Evolutionary conservation across 2,888 invertebrate genomes (phyloP), one percentile per base, ranked within the genome.

Genomic region (Belgica antarctica): DNA sequence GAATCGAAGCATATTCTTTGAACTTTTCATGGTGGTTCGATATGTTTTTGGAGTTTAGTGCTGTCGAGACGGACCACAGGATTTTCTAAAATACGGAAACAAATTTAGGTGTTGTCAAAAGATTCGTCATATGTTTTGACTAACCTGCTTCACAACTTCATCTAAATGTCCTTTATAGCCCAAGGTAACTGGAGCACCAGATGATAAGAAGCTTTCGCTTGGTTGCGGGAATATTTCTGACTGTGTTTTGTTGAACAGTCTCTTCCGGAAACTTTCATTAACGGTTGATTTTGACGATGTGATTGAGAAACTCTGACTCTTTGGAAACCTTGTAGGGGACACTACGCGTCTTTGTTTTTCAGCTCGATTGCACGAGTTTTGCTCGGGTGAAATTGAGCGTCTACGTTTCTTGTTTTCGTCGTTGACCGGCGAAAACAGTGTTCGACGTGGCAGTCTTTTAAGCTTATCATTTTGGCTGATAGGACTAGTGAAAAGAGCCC

Each of bases 31-130:
- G 89, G 0, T 82, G 83, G 81, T 86, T 83, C 0, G 84, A 84
- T 75, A 90, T 86, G 46, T 89, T 89, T 77, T 87, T 87, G 25
- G 83, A 82, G 52, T 89, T 85, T 17, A 92, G 80, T 0, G 91
- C 89, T 75, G 89, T 88, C 1, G 90, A 87, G 2, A 91, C 89
- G 0, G 91, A 90, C 90, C 90, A 91, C 17, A 90, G 80, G 25
- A 92, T 81, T 83, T 92, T 92, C 89, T 89, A 77, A 59, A 79
- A 27, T 34, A 28, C 22, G n/a, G 27, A 19, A 4, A 1, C 8
- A 10, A 63, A 63, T 24, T 34, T 19, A 36, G 2, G 22, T 34
- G 31, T 57, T 7, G 24, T 22, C n/a, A 7, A n/a, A 57, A 57
- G 19, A 22, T 65, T 24, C 22, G 1, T 62, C 34, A 36, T 36